These are phyloP conservation scores for Morone chrysops DNA, from an alignment of 2,113 vertebrate species.

Conservation along the genomic window DNA sequence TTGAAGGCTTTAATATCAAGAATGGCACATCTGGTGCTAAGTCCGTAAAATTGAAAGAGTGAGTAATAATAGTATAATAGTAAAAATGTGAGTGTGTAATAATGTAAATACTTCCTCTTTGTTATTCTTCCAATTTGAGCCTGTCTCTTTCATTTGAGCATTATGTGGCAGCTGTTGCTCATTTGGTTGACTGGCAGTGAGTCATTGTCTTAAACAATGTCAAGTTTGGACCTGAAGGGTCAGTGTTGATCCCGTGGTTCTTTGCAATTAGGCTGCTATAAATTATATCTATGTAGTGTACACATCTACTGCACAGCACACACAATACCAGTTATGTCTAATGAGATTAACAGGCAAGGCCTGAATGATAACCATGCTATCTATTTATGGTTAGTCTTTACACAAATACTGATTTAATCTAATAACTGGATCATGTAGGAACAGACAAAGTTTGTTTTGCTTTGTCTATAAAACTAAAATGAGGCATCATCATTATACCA, in stretches of 20 bases:
- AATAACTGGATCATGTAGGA: background rate
- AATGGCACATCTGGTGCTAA: constrained; percentile 1
- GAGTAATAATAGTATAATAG: no score
- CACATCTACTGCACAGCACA: no score
- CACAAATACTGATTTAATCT: background rate
- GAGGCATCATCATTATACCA: background rate
- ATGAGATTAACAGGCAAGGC: background rate
- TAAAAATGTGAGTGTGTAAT: background rate
- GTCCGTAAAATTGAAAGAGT: background rate
- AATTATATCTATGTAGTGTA: no score
- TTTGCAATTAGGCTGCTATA: background rate
- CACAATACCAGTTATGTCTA: no score
- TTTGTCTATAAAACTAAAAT: background rate
- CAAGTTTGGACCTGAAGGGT: background rate
- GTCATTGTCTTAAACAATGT: background rate
- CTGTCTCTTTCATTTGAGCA: background rate
- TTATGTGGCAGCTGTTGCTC: background rate
- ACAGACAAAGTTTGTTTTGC: background rate
- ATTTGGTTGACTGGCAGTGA: background rate
- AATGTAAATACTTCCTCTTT: background rate
- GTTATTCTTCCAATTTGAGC: background rate
- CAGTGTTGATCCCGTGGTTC: background rate
- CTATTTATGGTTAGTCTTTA: background rate
- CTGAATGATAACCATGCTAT: background rate
- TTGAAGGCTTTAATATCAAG: constrained; percentile 20